Evolutionary conservation across 2,888 invertebrate species (phyloP), one percentile per base, ranked within the genome.

Genomic region (Trissolcus brochymenae): DNA sequence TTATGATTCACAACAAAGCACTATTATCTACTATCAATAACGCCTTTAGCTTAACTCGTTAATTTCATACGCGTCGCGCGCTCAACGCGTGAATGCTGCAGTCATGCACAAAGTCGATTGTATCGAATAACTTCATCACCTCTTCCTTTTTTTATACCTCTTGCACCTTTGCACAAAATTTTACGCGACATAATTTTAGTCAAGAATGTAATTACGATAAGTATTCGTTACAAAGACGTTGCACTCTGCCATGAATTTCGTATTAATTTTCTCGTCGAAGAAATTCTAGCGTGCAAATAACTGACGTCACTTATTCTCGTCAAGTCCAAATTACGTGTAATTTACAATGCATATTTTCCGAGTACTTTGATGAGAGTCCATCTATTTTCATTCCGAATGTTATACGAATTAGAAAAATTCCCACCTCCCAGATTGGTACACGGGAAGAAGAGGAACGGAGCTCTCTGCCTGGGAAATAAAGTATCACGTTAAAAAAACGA

Each of bases 21-120:
- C 57, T 57, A 71, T 76, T 77, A 68, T 74, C 77, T 78, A 75
- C 79, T 84, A 83, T 81, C 81, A 84, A 84, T 82, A 83, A 83
- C 83, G 82, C 79, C 81, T 76, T 78, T 82, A 79, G 82, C 81
- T 81, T 78, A 70, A 78, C 79, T 84, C 82, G 82, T 84, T 82
- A 83, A 82, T 83, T 83, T 79, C 79, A 82, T 78, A 79, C 81
- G 78, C 76, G 80, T 80, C 35, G 35, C 72, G 76, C 74, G 79
- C 67, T 76, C 71, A 74, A 71, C 80, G 81, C 75, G 78, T 79
- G 80, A 35, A 35, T 35, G 76, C 79, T 78, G 73, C 76, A 79
- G 80, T 77, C 78, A 76, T 65, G 79, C 76, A 66, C 73, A 75
- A 79, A 82, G 74, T 82, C 81, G 81, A 82, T 79, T 78, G 79